Percentiles rank a stretch among this genome's conserved stretches.
Evolutionary conservation across 2,113 vertebrate species (phyloP).

Genomic region (Gambusia holbrooki): DNA sequence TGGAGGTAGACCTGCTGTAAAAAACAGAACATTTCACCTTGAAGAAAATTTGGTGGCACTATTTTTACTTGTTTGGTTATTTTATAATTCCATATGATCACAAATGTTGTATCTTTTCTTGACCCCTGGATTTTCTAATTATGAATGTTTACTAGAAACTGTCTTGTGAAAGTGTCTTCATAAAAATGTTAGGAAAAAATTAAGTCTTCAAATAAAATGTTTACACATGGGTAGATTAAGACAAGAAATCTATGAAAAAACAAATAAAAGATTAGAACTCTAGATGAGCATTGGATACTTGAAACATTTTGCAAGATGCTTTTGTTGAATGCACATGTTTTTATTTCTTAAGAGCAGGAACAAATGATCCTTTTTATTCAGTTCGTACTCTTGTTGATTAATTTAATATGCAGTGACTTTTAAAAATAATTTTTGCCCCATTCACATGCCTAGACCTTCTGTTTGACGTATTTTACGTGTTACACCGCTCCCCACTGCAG

Average conservation of each 20-base stretch:
- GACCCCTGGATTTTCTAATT: neutral
- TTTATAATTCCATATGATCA: neutral
- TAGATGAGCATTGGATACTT: neutral
- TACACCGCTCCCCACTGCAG: too few species aligned
- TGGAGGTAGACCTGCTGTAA: too few species aligned
- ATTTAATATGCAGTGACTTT: neutral
- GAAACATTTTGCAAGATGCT: neutral
- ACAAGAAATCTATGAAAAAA: neutral
- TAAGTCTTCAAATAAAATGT: neutral
- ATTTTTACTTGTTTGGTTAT: neutral
- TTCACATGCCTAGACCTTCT: neutral
- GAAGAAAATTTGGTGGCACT: neutral
- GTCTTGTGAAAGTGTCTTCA: neutral
- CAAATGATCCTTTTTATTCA: neutral
- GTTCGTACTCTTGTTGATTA: neutral
- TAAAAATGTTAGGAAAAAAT: conserved; percentile 8
- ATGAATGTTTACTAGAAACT: conserved; percentile 1
- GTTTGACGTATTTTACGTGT: too few species aligned
- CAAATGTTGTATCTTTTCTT: neutral
- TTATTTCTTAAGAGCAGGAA: neutral
- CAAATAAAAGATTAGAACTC: neutral
- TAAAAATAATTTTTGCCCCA: neutral
- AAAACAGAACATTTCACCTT: neutral
- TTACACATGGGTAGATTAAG: neutral
- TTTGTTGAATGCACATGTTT: neutral